Evolutionary conservation across 2,888 invertebrate genomes (phyloP).

Genomic region (Ophion ellenae): DNA sequence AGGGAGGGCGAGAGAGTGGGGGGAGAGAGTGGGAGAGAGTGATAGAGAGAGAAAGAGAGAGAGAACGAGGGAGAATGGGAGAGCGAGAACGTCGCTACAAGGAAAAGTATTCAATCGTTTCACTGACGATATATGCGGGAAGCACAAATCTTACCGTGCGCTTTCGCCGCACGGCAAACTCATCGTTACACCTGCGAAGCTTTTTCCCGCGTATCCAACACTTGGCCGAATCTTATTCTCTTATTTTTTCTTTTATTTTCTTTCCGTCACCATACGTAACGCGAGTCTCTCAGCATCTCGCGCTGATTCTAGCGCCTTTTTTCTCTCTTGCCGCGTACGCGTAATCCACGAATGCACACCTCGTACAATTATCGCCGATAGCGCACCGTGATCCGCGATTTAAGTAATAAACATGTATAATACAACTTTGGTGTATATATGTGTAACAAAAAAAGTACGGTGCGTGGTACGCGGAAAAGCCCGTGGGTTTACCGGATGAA

Average conservation of each 20-base stretch:
- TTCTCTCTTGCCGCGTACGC: slow-evolving; percentile 31
- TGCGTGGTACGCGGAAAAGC: slow-evolving; percentile 73
- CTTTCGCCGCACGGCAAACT: slow-evolving; percentile 79
- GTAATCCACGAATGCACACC: slow-evolving; percentile 10
- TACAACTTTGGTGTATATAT: slow-evolving; percentile 56
- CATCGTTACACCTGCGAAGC: slow-evolving; percentile 74
- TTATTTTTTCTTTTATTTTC: slow-evolving; percentile 20
- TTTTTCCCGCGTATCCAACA: slow-evolving; percentile 70
- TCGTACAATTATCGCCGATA: slow-evolving; percentile 24
- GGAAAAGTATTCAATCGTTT: slow-evolving; percentile 15
- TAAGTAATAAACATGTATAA: slow-evolving; percentile 63
- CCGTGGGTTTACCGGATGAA: slow-evolving; percentile 76
- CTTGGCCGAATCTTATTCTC: slow-evolving; percentile 24
- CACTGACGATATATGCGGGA: slow-evolving; percentile 13
- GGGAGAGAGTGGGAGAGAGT: not conserved
- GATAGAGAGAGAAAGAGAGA: not conserved
- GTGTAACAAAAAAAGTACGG: slow-evolving; percentile 45
- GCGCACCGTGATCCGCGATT: slow-evolving; percentile 23
- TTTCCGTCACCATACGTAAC: slow-evolving; percentile 63
- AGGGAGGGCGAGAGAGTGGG: not conserved
- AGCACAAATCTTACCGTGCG: slow-evolving; percentile 66
- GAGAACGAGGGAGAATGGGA: slow-evolving; percentile 3
- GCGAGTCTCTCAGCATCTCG: slow-evolving; percentile 56
- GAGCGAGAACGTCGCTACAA: slow-evolving; percentile 15
- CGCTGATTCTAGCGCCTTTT: slow-evolving; percentile 19